Conservation (phyloP, 2,888 invertebrate species). For the Oligia strigilis region DNA sequence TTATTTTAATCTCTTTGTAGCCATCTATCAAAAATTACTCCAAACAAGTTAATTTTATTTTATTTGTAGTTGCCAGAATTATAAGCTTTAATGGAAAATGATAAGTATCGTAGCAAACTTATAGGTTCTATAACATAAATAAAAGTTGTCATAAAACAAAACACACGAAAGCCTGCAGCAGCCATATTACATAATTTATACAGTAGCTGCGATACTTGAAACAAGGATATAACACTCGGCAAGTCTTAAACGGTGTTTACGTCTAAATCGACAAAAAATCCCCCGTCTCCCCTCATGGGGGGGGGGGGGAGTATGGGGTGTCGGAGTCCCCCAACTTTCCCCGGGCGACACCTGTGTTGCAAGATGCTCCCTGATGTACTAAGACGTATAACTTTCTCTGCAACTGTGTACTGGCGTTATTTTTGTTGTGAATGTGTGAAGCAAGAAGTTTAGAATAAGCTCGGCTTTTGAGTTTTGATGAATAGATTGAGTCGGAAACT, state of each 20-base stretch:
- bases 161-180: slow-evolving; percentile 24
- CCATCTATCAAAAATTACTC: too few relatives aligned
- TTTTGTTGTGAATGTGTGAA: slow-evolving; percentile 47
- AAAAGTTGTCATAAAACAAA: slow-evolving; percentile 39
- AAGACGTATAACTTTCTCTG: slow-evolving; percentile 71
- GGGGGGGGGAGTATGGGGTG: slow-evolving; percentile 27
- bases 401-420: slow-evolving; percentile 42
- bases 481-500: slow-evolving; percentile 7
- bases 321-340: slow-evolving; percentile 68
- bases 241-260: slow-evolving; percentile 80
- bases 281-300: slow-evolving; percentile 65
- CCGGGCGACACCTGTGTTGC: slow-evolving; percentile 78
- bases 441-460: slow-evolving; percentile 29
- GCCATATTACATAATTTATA: slow-evolving; percentile 56
- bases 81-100: background rate
- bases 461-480: slow-evolving; percentile 21
- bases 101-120: background rate
- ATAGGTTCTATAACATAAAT: background rate
- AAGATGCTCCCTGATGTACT: slow-evolving; percentile 78
- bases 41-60: background rate
- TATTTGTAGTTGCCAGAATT: background rate
- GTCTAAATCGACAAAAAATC: slow-evolving; percentile 85
- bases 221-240: slow-evolving; percentile 70
- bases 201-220: slow-evolving; percentile 52
- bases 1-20: background rate